Percentiles rank a stretch among this genome's conserved stretches.
phyloP scores from a whole-genome alignment of 2,797 vertebrate species.

The Micromesistius poutassou region DNA sequence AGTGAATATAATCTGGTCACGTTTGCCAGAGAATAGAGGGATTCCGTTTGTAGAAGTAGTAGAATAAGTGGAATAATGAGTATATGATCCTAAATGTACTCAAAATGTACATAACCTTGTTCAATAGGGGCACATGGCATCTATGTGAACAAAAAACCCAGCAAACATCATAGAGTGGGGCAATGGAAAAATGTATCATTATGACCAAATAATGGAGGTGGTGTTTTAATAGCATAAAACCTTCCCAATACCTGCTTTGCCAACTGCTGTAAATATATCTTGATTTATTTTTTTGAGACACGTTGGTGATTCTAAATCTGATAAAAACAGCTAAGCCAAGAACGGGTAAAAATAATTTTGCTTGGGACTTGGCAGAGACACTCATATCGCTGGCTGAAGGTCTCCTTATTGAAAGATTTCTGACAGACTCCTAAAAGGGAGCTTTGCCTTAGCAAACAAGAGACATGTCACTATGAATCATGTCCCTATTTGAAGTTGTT shows the following conservation, averaged over 20 bases:
- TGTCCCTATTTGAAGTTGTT: no score
- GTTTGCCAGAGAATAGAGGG: neutral
- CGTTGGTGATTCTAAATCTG: neutral
- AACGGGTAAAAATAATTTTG: neutral
- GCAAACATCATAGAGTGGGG: neutral
- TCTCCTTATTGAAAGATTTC: no score
- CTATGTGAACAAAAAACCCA: neutral
- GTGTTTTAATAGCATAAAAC: neutral
- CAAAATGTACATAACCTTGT: neutral
- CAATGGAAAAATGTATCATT: neutral
- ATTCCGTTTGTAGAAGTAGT: neutral
- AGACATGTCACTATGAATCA: no score
- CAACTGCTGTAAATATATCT: neutral
- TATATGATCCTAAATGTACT: neutral
- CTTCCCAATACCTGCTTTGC: neutral
- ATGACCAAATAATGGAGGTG: no score
- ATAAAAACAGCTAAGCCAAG: neutral
- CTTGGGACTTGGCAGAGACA: neutral
- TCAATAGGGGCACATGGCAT: no score
- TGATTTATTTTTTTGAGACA: neutral
- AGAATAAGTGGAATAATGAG: neutral
- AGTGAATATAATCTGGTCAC: no score
- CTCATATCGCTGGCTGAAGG: no score
- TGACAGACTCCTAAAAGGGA: no score
- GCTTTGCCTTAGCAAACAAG: no score